Percentiles rank a stretch among this genome's conserved stretches.
phyloP scores from a whole-genome alignment of 2,888 invertebrate genomes.

The Euclidia mi region DNA sequence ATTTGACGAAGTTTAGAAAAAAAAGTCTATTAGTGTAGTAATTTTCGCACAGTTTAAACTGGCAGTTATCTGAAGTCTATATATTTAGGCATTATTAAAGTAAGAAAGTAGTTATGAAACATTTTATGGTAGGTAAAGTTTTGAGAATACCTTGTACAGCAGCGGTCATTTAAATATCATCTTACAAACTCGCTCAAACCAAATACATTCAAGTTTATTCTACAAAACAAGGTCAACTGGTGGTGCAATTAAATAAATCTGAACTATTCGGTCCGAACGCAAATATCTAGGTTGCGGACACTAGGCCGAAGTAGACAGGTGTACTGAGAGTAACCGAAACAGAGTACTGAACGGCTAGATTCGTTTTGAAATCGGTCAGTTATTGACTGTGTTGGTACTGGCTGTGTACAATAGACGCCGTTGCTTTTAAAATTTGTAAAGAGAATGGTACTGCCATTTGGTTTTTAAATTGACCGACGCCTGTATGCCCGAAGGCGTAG shows the following conservation, averaged over 20 bases:
- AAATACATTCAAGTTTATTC: constrained; percentile 18
- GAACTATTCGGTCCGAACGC: constrained; percentile 14
- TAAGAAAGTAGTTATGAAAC: too few relatives aligned
- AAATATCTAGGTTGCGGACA: constrained; percentile 30
- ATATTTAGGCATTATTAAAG: too few relatives aligned
- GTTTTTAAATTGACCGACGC: neutral
- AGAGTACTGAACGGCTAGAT: constrained; percentile 5
- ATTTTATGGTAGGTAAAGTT: too few relatives aligned
- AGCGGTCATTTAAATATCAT: neutral
- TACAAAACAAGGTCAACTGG: constrained; percentile 21
- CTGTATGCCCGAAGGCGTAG: too few relatives aligned
- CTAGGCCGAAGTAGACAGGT: constrained; percentile 25
- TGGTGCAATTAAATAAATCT: constrained; percentile 28
- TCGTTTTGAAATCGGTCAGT: constrained; percentile 3
- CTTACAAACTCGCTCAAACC: constrained; percentile 2
- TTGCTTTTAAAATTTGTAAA: neutral
- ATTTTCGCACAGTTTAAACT: too few relatives aligned
- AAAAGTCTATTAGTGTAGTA: too few relatives aligned
- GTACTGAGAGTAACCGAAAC: constrained; percentile 9
- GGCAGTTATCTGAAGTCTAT: too few relatives aligned
- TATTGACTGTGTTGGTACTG: neutral
- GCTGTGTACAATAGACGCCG: neutral
- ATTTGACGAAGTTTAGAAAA: too few relatives aligned
- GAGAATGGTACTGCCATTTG: neutral
- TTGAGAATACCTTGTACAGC: neutral